Evolutionary conservation across 1,140 invertebrate species (phyloP).

Genomic region (Atopsyche davidsoni): DNA sequence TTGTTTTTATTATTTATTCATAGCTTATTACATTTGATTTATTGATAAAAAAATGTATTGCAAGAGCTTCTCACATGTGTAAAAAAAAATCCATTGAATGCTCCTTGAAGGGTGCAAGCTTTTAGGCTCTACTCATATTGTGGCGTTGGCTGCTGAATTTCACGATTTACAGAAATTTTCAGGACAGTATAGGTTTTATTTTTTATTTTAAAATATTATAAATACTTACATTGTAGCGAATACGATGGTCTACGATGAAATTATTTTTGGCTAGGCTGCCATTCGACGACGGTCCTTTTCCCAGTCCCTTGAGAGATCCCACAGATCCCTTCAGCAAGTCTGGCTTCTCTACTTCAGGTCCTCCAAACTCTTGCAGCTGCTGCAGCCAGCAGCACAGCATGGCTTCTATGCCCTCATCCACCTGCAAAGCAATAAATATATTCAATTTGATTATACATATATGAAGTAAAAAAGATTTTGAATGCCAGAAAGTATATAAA

Average conservation of each 20-base stretch:
- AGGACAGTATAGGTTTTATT: background rate
- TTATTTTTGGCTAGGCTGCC: constrained; percentile 58
- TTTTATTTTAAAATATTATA: background rate
- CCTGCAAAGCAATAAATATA: too few relatives aligned
- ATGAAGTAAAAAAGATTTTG: too few relatives aligned
- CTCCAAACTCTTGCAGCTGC: constrained; percentile 71
- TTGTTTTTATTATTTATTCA: background rate
- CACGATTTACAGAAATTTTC: too few relatives aligned
- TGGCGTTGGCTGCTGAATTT: too few relatives aligned
- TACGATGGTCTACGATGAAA: constrained; percentile 61
- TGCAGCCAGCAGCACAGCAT: constrained; percentile 77
- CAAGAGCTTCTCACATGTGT: background rate
- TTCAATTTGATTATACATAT: too few relatives aligned
- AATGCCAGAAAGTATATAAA: too few relatives aligned
- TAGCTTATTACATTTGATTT: too few relatives aligned
- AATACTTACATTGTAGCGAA: constrained; percentile 69
- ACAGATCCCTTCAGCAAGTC: constrained; percentile 73
- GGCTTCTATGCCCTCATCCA: constrained; percentile 74
- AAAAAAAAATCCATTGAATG: background rate
- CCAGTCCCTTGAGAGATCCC: constrained; percentile 54
- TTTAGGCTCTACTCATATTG: too few relatives aligned
- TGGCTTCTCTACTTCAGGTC: constrained; percentile 73
- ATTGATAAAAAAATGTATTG: background rate
- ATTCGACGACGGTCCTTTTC: constrained; percentile 47
- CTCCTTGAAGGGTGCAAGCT: too few relatives aligned